Evolutionary conservation across 2,888 invertebrate genomes (phyloP), one percentile per base, ranked within the genome.

Genomic region (Cetonia aurata): DNA sequence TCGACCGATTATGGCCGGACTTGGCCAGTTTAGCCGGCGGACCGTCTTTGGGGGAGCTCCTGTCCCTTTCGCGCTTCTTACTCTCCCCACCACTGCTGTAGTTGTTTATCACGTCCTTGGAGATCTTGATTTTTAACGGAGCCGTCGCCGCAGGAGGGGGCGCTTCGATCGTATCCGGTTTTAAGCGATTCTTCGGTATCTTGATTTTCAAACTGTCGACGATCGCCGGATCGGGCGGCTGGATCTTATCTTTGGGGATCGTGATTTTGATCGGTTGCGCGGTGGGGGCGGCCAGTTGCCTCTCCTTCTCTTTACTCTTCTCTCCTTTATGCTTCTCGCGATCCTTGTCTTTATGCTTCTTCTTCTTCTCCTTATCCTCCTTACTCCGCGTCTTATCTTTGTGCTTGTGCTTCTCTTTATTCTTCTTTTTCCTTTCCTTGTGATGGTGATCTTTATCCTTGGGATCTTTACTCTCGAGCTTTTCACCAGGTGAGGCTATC

Each of bases 391-490:
- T 91, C 19, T 90, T 86, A 76, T 93, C 92, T 85, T 93, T 93
- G 79, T 92, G 92, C 82, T 93, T 93, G 77, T 93, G 92, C 79
- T 93, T 93, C 80, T 92, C 92, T 77, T 90, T 90, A 82, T 93
- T 93, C 83, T 92, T 93, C 77, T 93, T 93, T 79, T 84, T 85
- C 62, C 83, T 82, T 67, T 83, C 84, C 77, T 81, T 83, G 55
- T 85, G 82, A 59, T 79, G 81, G 60, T 80, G 79, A 67, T 83
- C 79, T 71, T 80, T 80, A 68, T 73, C 77, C 67, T 78, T 78
- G 25, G 80, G 79, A 25, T 83, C 82, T 69, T 81, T 79, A 44
- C 83, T 81, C 42, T 83, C 83, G 6, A 19, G 12, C 19, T 68
- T 71, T 10, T 66, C 56, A 13, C 31, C 44, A 25, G 72, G 70